Percentiles rank a stretch among this genome's conserved stretches.
These are phyloP conservation scores for Craniophora ligustri DNA, from an alignment of 2,888 invertebrate species.

Conservation along the genomic window DNA sequence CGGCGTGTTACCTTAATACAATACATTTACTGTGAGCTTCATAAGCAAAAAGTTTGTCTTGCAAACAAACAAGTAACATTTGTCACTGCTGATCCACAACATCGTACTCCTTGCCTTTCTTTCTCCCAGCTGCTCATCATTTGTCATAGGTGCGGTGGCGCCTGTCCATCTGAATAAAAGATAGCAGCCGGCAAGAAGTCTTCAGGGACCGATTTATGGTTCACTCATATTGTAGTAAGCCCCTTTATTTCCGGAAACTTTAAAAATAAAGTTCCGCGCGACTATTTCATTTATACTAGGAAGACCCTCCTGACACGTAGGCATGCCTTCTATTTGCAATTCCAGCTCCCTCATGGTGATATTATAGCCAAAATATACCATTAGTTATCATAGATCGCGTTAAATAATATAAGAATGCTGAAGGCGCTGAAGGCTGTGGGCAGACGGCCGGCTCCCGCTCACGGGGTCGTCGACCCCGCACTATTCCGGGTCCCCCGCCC, in stretches of 20 bases:
- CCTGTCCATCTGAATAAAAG: conserved; percentile 76
- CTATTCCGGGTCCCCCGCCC: conserved; percentile 74
- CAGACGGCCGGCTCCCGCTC: conserved; percentile 62
- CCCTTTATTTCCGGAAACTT: conserved; percentile 62
- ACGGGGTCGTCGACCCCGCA: conserved; percentile 78
- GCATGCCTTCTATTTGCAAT: conserved; percentile 49
- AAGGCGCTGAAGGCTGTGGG: conserved; percentile 70
- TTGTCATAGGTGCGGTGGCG: conserved; percentile 63
- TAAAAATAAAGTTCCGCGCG: conserved; percentile 63
- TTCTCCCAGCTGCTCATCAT: conserved; percentile 62
- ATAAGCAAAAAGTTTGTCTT: conserved; percentile 46
- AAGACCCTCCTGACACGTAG: conserved; percentile 24
- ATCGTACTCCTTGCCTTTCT: conserved; percentile 44
- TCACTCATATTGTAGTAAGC: conserved; percentile 61
- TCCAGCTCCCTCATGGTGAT: conserved; percentile 58
- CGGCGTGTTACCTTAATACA: conserved; percentile 10
- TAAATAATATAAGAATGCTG: conserved; percentile 76
- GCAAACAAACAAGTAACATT: conserved; percentile 55
- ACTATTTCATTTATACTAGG: conserved; percentile 44
- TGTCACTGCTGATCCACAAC: conserved; percentile 51
- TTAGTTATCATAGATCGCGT: conserved; percentile 73
- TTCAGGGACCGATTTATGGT: conserved; percentile 75
- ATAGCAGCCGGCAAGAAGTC: conserved; percentile 72
- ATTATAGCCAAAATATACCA: conserved; percentile 64
- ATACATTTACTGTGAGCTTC: conserved; percentile 31